Evolutionary conservation across 2,797 vertebrate genomes (phyloP), one percentile per base, ranked within the genome.

Genomic region (Eidolon dupreanum): DNA sequence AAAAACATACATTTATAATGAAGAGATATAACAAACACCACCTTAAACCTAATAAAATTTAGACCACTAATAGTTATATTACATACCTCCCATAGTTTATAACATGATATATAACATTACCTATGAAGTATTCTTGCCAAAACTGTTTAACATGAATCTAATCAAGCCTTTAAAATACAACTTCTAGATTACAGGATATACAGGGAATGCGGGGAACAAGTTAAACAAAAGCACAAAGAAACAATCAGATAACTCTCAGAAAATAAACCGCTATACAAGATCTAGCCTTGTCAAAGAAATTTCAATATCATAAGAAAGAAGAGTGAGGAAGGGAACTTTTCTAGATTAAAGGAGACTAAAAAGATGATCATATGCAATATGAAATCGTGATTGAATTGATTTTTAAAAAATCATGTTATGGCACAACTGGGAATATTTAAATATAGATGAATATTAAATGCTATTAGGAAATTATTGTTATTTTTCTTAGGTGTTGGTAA

Each of bases 181-280:
- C 61, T 94, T 94, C 8, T 43, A 88, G 20, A 75, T 55, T 61
- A 83, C 38, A 87, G 36, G 22, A 57, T 13, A 63, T 49, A 81
- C 43, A 77, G 24, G 33, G n/a, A 88, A 73, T 24, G 93, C 15
- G 43, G 92, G 75, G 26, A 90, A 83, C 49, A 96, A 90, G 28
- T 77, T 89, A 88, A 95, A 93, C 46, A 90, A 82, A 31, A 93
- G 26, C 22, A 83, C 41, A 79, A 92, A 73, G 68, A 94, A 90
- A 92, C 36, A 91, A 91, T 74, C 4, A 88, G n/a, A 10, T 68
- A 81, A 93, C 57, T 90, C 63, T 61, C 31, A 79, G 38, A 93
- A 95, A 96, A 91, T 28, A 95, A 55, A 46, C 3, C 20, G 85
- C 53, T 94, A 41, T 78, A 88, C 20, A 90, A 94, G 66, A 82